Conservation (phyloP, 2,797 vertebrate species). For the Danio choprae region DNA sequence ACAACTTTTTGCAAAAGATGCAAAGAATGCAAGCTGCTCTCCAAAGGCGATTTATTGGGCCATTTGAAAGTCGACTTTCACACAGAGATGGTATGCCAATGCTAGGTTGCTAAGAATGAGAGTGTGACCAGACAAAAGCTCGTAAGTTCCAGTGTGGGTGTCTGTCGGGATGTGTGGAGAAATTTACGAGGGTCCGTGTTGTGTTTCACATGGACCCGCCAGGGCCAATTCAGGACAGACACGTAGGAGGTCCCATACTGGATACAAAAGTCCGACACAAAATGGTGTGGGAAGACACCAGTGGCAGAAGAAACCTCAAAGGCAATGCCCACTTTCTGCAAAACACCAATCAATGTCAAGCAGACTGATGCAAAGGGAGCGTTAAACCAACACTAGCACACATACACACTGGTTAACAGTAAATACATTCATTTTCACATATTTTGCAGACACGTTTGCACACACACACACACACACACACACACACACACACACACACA, state of each 20-base stretch:
- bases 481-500: no score
- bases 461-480: no score
- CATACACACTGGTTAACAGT: not conserved
- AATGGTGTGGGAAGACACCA: conserved; percentile 58
- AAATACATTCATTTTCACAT: not conserved
- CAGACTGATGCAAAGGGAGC: conserved; percentile 61
- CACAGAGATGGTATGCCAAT: conserved; percentile 16
- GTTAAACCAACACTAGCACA: not conserved
- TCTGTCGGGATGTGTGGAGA: conserved; percentile 3
- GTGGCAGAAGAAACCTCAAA: conserved; percentile 66
- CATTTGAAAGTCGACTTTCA: conserved; percentile 18
- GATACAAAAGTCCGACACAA: not conserved
- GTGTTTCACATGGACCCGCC: conserved; percentile 58
- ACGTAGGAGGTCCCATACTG: conserved; percentile 63
- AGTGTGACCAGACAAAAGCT: conserved; percentile 33
- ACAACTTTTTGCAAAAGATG: conserved; percentile 1
- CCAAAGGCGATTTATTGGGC: conserved; percentile 29
- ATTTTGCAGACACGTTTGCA: not conserved
- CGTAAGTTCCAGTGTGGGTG: conserved; percentile 28
- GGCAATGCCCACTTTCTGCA: conserved; percentile 58
- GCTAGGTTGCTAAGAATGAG: conserved; percentile 19
- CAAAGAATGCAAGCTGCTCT: conserved; percentile 20
- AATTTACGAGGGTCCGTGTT: conserved; percentile 71
- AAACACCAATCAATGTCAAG: conserved; percentile 63
- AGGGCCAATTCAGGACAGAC: conserved; percentile 54